phyloP scores from a whole-genome alignment of 2,797 vertebrate genomes.

The Amphiprion clarkii region DNA sequence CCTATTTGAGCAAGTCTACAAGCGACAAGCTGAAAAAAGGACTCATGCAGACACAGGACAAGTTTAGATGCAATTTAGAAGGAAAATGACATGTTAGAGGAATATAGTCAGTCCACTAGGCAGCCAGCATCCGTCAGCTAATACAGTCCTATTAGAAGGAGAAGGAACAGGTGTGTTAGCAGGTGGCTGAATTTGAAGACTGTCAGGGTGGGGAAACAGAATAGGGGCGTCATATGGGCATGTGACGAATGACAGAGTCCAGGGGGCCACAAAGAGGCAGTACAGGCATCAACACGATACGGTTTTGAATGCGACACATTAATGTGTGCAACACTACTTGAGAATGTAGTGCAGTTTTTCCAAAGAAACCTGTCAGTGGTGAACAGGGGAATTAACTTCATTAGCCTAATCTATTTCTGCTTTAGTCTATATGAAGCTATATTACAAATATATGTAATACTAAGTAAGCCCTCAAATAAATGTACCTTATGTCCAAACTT shows the following conservation, averaged over 20 bases:
- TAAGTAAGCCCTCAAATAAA: not conserved
- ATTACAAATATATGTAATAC: slow-evolving; percentile 16
- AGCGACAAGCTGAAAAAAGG: not conserved
- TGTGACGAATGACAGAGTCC: slow-evolving; percentile 33
- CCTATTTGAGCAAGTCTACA: not conserved
- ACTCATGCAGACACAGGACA: slow-evolving; percentile 1
- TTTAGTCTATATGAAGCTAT: not conserved
- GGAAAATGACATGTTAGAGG: slow-evolving; percentile 8
- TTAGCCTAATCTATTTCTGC: not conserved
- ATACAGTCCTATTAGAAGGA: slow-evolving; percentile 24
- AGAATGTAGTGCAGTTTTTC: not conserved
- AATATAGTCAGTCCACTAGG: not conserved
- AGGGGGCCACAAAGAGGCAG: not conserved
- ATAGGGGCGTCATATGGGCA: slow-evolving; percentile 28
- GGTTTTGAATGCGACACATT: not conserved
- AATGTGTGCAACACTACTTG: not conserved
- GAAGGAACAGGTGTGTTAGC: slow-evolving; percentile 45
- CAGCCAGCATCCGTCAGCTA: slow-evolving; percentile 18
- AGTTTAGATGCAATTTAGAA: slow-evolving; percentile 20
- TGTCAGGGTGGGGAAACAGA: slow-evolving; percentile 30
- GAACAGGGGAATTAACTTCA: not conserved
- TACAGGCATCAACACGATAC: slow-evolving; percentile 1
- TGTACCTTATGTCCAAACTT: not conserved
- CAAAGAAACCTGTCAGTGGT: slow-evolving; percentile 7
- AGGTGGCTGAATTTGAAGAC: slow-evolving; percentile 40